Evolutionary conservation across 2,113 vertebrate genomes (phyloP), one percentile per base, ranked within the genome.

Genomic region (Salvelinus sp.): DNA sequence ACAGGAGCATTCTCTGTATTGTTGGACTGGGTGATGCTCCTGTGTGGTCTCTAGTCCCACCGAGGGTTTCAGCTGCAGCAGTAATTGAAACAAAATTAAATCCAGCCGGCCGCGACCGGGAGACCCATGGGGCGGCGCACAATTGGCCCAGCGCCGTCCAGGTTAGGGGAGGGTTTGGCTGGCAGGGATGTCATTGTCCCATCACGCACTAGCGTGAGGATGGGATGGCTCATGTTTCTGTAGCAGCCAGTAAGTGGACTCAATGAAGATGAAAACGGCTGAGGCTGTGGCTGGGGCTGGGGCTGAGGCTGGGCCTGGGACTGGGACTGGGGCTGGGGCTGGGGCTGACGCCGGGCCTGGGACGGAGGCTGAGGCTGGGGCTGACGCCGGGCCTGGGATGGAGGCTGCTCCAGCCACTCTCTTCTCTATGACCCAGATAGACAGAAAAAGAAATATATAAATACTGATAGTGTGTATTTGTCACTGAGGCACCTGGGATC

Each of bases 81-180:
- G 81, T 86, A 82, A 87, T 76, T 88, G 82, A 86, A 87, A 80
- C 77, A 70, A 64, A 85, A 83, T 83, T 83, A 77, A 85, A 88
- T 81, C 1, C 30, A 33, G 30, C 30, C 30, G 6, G 5, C 30
- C 6, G 6, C 30, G 30, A 33, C 30, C 6, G 30, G 30, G 30
- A 33, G 30, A 33, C 5, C 6, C 30, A 6, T 33, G 5, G 30
- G 30, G 30, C 1, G 30, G 30, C 30, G 30, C 30, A 33, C 30
- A 33, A 33, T 33, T 33, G 30, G 30, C 30, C 6, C 30, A 6
- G 6, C 1, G 30, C 30, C 6, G 1, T 33, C 30, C 5, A 33
- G 30, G 30, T 6, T 33, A 33, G 30, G 30, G 30, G 30, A 33
- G 30, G 30, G 30, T 33, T 33, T 33, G 30, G 30, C 30, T 4